Conservation (phyloP, 1,140 invertebrate species). For the Potamilus streckersoni region DNA sequence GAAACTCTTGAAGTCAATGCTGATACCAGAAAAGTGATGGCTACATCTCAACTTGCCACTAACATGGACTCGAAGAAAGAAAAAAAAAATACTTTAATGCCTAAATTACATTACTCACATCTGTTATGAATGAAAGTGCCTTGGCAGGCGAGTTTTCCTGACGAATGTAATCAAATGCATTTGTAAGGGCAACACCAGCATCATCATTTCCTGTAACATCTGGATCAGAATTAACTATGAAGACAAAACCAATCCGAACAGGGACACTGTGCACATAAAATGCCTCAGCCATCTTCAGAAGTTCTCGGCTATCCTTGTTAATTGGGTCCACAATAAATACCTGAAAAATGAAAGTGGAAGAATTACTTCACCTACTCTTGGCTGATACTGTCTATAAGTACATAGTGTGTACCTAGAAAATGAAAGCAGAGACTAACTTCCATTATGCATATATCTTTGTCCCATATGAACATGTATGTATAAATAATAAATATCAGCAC, state of each 20-base stretch:
- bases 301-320: constrained; percentile 75
- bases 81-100: not conserved
- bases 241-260: constrained; percentile 88
- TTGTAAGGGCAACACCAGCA: constrained; percentile 85
- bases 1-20: not conserved
- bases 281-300: constrained; percentile 90
- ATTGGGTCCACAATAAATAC: constrained; percentile 90
- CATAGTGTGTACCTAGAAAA: no score
- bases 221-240: constrained; percentile 78
- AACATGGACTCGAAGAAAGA: not conserved
- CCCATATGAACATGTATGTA: no score
- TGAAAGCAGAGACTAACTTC: no score
- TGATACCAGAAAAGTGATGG: not conserved
- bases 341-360: constrained; percentile 67
- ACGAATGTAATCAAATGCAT: constrained; percentile 93
- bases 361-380: no score
- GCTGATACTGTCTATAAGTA: no score
- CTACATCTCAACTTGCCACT: not conserved
- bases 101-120: constrained; percentile 71
- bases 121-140: constrained; percentile 85
- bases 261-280: constrained; percentile 89
- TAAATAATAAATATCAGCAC: no score
- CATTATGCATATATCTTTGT: no score
- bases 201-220: constrained; percentile 76
- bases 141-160: constrained; percentile 75